Conservation (phyloP, 2,113 vertebrate genomes). For the Notechis scutatus region DNA sequence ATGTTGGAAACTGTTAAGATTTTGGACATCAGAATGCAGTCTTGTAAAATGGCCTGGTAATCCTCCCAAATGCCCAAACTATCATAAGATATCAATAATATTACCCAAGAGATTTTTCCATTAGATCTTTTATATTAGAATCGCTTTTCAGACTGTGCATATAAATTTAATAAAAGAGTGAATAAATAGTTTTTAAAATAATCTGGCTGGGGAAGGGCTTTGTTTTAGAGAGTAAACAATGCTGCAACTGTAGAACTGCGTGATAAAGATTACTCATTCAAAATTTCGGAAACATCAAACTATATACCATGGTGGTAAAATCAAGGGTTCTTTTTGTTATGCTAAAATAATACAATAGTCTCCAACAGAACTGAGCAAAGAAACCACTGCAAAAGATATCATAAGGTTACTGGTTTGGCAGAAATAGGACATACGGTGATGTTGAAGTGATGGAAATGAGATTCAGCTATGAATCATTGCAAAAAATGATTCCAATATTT, state of each 20-base stretch:
- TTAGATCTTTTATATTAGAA: background rate
- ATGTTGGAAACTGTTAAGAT: background rate
- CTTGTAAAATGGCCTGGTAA: background rate
- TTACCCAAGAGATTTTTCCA: background rate
- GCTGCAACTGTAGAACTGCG: background rate
- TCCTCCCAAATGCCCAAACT: background rate
- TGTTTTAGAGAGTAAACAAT: background rate
- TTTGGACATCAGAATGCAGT: background rate
- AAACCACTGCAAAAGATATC: constrained; percentile 9
- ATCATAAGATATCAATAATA: background rate
- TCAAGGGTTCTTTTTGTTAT: background rate
- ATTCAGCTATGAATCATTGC: background rate
- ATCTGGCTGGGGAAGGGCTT: background rate
- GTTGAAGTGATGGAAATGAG: background rate
- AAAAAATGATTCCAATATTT: background rate
- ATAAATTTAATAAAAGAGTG: background rate
- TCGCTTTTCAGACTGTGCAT: background rate
- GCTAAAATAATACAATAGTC: background rate
- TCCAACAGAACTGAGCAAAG: background rate
- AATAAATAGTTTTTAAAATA: background rate
- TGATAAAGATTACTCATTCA: background rate
- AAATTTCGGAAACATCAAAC: background rate
- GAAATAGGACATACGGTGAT: background rate
- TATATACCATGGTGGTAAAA: background rate
- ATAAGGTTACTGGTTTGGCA: background rate